Base-by-base conservation (phyloP, 2,888 invertebrate genomes). In the Nomada fabriciana region DNA sequence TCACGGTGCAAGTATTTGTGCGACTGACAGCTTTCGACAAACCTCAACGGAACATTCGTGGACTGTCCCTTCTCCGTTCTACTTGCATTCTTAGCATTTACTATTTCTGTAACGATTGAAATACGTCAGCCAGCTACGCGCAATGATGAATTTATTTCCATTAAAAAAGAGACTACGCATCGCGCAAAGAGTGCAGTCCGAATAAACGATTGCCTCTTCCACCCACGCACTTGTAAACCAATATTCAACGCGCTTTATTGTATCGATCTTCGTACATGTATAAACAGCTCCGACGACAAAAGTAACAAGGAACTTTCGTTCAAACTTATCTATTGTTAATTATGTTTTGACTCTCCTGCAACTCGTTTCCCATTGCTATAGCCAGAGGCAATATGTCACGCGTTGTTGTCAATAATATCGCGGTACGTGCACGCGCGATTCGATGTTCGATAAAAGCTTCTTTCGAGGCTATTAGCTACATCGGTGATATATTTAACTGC, bases 141-240 rank as follows among this genome's bases (percentile, higher is more conserved):
- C 11, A 11, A 10, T 18, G 2, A 2, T n/a, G 29, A 50, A 43
- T 11, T 57, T 25, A 11, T 25, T 5, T 36, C n/a, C 18, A 10
- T 18, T 63, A 47, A 50, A 52, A 52, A 15, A 9, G 2, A 36
- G 50, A 23, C 43, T 50, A 50, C n/a, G n/a, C 0, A 52, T 43
- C 25, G 43, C 29, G 43, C 43, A 43, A 69, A 69, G 9, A 69
- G 50, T 76, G 59, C 64, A 50, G 18, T 43, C 43, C 18, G 7
- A 72, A 77, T 72, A 77, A 77, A 77, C 25, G n/a, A 67, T 67
- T 59, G 10, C 53, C 55, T n/a, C 7, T 7, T 5, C 36, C 36
- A 7, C 11, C 23, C 11, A 29, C 18, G 47, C 70, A 53, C 2
- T 42, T 13, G 25, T 43, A 15, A 15, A 15, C 36, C 15, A 29